Evolutionary conservation across 2,113 vertebrate species (phyloP), one percentile per base, ranked within the genome.

Genomic region (Sinocyclocheilus maitianheensis): DNA sequence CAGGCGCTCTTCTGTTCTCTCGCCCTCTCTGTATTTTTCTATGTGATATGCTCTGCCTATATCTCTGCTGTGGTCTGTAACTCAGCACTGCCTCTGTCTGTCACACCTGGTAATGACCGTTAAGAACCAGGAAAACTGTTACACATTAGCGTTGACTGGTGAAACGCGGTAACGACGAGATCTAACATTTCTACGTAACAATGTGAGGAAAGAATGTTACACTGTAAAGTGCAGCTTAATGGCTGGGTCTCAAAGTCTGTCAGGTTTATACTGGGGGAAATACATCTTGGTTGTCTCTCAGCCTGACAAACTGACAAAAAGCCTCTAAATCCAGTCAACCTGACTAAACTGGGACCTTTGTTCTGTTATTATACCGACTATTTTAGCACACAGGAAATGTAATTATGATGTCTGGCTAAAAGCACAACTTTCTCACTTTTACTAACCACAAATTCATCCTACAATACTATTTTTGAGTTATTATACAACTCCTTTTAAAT

Each of bases 21-120:
- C 63, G 37, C 62, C 62, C 63, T 91, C 94, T 92, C 94, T 85
- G 91, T 95, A 84, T 95, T 93, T 95, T 94, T 95, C 95, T 95
- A 92, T 95, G 93, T 95, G 93, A 93, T 95, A 93, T 93, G 94
- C 92, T 94, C 40, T 81, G 67, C 55, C 5, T 95, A 94, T 96
- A 95, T 96, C 94, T 95, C 95, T 53, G 26, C 26, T 71, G 65
- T 63, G 12, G 62, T 95, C 94, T 95, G 91, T 90, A 94, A 95
- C 96, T 97, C 96, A 96, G 95, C 95, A 97, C 96, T 96, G 96
- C 96, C 43, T 46, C 43, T 46, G 43, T 46, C 43, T 10, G 16
- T 37, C 1, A 58, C 76, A 95, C 94, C 93, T 93, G 95, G 96
- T 96, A 96, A 94, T 95, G 92, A 90, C 93, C 3, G 34, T 91